Percentiles rank a stretch among this genome's conserved stretches.
These are phyloP conservation scores for Ypsolopha scabrella DNA, from an alignment of 2,888 invertebrate genomes.

Conservation along the genomic window DNA sequence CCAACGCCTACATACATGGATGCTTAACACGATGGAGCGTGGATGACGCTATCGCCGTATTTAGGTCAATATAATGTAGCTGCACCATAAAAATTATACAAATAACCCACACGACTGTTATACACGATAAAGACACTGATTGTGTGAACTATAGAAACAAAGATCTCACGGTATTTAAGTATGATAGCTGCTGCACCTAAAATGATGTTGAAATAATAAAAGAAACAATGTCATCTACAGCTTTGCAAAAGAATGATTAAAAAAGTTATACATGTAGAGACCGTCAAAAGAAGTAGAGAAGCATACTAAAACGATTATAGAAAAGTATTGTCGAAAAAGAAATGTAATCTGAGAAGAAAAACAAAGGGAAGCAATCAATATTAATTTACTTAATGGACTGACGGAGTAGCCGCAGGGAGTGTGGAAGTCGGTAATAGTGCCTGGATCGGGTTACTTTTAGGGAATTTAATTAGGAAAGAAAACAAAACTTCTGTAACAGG, in stretches of 20 bases:
- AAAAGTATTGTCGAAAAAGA: not conserved
- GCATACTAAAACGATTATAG: not conserved
- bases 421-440: conserved; percentile 2
- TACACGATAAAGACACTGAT: not conserved
- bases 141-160: not conserved
- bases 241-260: not conserved
- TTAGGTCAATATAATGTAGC: conserved; percentile 53
- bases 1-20: conserved; percentile 32
- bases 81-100: conserved; percentile 45
- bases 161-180: not conserved
- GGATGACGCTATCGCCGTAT: conserved; percentile 53
- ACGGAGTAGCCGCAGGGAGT: not conserved
- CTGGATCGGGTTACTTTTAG: conserved; percentile 7
- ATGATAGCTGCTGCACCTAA: not conserved
- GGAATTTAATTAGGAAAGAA: not conserved
- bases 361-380: conserved; percentile 11
- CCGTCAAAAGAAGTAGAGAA: not conserved
- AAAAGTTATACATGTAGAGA: not conserved
- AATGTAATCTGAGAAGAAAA: not conserved
- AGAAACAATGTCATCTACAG: too few species aligned
- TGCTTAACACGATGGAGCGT: conserved; percentile 14
- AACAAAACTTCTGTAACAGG: too few species aligned
- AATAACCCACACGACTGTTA: not conserved
- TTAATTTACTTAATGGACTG: conserved; percentile 14
- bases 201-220: not conserved